These are phyloP conservation scores for Caerostris darwini DNA, from an alignment of 1,140 invertebrate genomes.

Conservation along the genomic window DNA sequence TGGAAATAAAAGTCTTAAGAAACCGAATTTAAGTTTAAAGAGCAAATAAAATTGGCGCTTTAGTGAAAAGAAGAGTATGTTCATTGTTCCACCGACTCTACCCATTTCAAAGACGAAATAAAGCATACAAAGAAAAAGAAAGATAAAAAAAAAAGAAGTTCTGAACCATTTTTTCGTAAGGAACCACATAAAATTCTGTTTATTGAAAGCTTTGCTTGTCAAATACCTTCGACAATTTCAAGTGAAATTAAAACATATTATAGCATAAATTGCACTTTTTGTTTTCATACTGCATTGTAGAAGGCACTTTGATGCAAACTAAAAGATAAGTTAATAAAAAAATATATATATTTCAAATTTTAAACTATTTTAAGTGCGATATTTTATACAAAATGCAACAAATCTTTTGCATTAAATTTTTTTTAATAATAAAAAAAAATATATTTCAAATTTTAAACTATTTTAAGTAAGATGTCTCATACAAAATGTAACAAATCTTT, in stretches of 20 bases:
- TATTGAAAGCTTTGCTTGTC: neutral
- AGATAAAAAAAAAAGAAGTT: neutral
- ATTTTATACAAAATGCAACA: too few species aligned
- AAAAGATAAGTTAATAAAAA: too few species aligned
- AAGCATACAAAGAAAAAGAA: neutral
- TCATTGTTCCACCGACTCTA: neutral
- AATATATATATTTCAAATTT: too few species aligned
- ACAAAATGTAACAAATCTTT: too few species aligned
- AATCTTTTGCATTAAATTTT: too few species aligned
- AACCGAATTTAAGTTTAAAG: neutral
- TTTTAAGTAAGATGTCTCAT: too few species aligned
- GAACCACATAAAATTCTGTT: neutral
- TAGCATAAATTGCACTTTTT: neutral
- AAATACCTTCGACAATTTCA: neutral
- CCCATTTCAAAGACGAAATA: neutral
- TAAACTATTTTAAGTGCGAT: too few species aligned
- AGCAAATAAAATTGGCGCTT: constrained; percentile 9
- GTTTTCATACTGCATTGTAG: neutral
- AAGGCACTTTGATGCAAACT: too few species aligned
- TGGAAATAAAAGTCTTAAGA: neutral
- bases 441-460: too few species aligned
- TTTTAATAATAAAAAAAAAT: too few species aligned
- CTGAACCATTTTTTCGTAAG: too few species aligned
- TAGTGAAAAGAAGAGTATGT: neutral
- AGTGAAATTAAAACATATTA: neutral